Evolutionary conservation across 2,797 vertebrate genomes (phyloP).

Genomic region (Cercopithecus petaurista): DNA sequence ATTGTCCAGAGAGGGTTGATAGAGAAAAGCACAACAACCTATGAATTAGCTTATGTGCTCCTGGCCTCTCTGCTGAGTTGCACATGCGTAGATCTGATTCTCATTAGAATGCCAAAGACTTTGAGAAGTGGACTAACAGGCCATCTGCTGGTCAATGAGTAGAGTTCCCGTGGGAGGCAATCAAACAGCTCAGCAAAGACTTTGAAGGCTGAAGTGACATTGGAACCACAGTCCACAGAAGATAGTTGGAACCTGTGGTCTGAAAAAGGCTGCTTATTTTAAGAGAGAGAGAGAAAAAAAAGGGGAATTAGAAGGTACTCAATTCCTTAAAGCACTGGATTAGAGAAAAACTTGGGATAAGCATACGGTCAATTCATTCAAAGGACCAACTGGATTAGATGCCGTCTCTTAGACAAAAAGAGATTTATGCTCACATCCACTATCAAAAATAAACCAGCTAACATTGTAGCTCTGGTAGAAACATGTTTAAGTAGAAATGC

Average conservation of each 20-base stretch:
- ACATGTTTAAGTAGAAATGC: background rate
- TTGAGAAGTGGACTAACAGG: background rate
- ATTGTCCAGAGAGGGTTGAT: background rate
- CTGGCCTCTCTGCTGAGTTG: background rate
- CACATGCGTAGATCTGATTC: background rate
- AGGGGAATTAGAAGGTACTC: background rate
- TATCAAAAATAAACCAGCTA: background rate
- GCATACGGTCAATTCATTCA: background rate
- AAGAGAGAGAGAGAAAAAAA: background rate
- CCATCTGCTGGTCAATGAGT: background rate
- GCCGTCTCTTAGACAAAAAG: background rate
- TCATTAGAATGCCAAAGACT: background rate
- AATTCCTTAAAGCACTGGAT: background rate
- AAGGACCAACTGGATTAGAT: background rate
- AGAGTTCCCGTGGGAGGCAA: background rate
- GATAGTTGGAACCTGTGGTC: background rate
- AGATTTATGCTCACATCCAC: background rate
- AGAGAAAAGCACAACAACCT: fast-evolving
- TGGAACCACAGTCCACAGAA: background rate
- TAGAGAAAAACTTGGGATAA: background rate
- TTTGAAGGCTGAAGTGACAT: background rate
- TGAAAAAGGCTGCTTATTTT: background rate
- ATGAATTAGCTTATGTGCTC: background rate
- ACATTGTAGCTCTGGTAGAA: background rate
- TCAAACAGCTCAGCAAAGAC: background rate